Base-by-base conservation (phyloP, 2,797 vertebrate species). In the Craterocephalus amniculus region DNA sequence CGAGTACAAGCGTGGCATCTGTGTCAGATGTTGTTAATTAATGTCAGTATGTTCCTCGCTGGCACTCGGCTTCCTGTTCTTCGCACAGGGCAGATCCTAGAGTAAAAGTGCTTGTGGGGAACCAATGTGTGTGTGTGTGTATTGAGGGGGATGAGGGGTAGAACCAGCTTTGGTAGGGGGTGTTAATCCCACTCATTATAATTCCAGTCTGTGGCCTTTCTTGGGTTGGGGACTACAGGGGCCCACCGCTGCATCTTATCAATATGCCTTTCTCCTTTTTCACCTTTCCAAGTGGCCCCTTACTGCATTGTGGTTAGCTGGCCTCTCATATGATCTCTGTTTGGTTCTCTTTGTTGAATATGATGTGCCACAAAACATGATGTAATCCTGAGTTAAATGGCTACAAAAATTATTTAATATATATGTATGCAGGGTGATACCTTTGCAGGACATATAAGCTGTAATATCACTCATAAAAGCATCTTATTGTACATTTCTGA, bases 1-100 rank as follows among this genome's bases (percentile, higher is more conserved):
- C 88, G 75, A 91, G 87, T 92, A 94, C 93, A 95, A 94, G 91
- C 88, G 72, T 91, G 90, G 94, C 94, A 94, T 95, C 94, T 95
- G 93, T 94, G 93, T 94, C 93, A 94, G 93, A 95, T 95, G 94
- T 94, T 95, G 94, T 94, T 95, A 94, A 95, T 94, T 95, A 95
- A 94, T 91, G 90, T 94, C 93, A 94, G 93, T 93, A 92, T 94
- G 94, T 93, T 93, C 83, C 91, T 93, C 61, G 80, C 94, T 92
- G 91, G 87, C 92, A 91, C 93, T 92, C 89, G 84, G 88, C 91
- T 94, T 94, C 91, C 90, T 93, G 92, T 92, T 89, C 91, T 92
- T 84, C 77, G 80, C 77, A 72, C 91, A 81, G 88, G 91, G 90
- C 90, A 90, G 89, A 92, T 88, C 81, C 83, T 81, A 56, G 83